phyloP scores from a whole-genome alignment of 2,888 invertebrate genomes.

The Chymomyza fuscimana region DNA sequence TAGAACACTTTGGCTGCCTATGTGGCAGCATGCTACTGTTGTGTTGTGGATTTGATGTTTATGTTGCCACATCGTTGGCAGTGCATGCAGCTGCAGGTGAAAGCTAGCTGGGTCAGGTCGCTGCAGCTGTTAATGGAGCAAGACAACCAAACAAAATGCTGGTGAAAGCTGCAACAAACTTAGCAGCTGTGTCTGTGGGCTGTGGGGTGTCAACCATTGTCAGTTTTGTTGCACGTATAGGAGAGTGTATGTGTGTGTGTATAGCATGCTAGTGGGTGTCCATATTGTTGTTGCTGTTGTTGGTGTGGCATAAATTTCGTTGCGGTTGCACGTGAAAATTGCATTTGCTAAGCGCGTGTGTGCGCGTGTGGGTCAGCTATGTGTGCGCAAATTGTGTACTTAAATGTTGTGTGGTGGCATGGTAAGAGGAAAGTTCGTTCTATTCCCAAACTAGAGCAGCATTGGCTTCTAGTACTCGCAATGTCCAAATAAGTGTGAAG shows the following conservation, averaged over 20 bases:
- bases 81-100: constrained; percentile 27
- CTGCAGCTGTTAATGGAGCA: constrained; percentile 4
- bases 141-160: constrained; percentile 21
- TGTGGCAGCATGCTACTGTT: not conserved
- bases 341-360: constrained; percentile 56
- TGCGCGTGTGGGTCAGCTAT: constrained; percentile 19
- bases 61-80: constrained; percentile 65
- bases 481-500: too few relatives aligned
- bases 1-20: constrained; percentile 14
- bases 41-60: constrained; percentile 59
- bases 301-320: constrained; percentile 74
- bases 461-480: not conserved
- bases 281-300: constrained; percentile 26
- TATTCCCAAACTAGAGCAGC: not conserved
- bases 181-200: constrained; percentile 39
- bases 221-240: constrained; percentile 36
- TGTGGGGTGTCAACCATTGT: constrained; percentile 60
- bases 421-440: constrained; percentile 23
- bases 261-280: not conserved
- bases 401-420: constrained; percentile 69
- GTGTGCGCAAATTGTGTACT: constrained; percentile 74
- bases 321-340: constrained; percentile 75
- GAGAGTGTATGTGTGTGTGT: not conserved
- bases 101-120: constrained; percentile 27
- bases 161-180: constrained; percentile 37